Base-by-base conservation (phyloP, 2,888 invertebrate species). In the Eumerus sabulonum region DNA sequence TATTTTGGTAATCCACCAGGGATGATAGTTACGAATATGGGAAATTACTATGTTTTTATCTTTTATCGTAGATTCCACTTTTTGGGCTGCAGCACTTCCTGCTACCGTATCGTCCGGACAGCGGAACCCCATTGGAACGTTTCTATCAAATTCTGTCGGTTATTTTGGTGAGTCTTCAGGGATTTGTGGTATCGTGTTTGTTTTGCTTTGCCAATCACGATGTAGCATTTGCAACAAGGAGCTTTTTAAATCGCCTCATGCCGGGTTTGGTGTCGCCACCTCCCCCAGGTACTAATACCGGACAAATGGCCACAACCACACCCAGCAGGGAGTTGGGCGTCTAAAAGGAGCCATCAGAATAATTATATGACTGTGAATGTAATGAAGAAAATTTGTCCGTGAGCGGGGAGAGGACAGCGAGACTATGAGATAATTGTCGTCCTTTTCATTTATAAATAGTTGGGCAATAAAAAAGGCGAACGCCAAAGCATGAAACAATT, bases 171-270 rank as follows among this genome's bases (percentile, higher is more conserved):
- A 94, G 94, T 19, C 90, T 93, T 60, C 95, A 95, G 91, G 94
- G 94, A 27, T 88, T 93, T 35, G 93, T 93, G 84, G 93, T 94
- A 3, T 91, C 94, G 0, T 90, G 93, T 54, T 89, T 94, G 5
- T 94, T 93, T 85, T 94, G 94, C 85, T 94, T 94, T 89, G 93
- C 93, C 82, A 94, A 94, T 87, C 92, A 93, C 81, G 94, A 94
- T 86, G 94, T 94, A 11, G 89, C 90, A 63, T 89, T 90, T 54
- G 91, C 91, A 2, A 85, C 91, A 16, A 90, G 90, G 66, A 87
- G 89, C 0, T 87, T 90, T 42, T 66, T 91, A 1, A 87, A 90
- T 51, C 90, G 91, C 44, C 82, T 85, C 45, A 73, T 89, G 63
- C 89, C 90, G 5, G 83, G 82, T 0, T 27, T 88, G 36, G 82